Percentiles rank a stretch among this genome's conserved stretches.
Evolutionary conservation across 2,113 vertebrate species (phyloP).

Genomic region (Hippocampus barbouri): DNA sequence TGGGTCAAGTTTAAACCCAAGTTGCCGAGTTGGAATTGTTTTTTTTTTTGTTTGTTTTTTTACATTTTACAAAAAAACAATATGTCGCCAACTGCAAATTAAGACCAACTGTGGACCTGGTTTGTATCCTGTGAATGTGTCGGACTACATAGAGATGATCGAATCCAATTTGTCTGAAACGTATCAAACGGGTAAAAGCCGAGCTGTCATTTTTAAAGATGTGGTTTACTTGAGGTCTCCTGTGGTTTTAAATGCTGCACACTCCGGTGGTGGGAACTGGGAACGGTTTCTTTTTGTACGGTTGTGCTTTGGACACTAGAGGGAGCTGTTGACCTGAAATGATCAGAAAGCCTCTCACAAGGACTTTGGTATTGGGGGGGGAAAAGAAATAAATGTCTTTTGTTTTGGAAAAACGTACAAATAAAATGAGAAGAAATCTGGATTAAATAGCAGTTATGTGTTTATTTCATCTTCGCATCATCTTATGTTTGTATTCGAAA

Average conservation of each 20-base stretch:
- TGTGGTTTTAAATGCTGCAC: conserved; percentile 24
- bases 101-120: not conserved
- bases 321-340: conserved; percentile 55
- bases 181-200: not conserved
- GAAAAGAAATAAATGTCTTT: not conserved
- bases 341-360: conserved; percentile 20
- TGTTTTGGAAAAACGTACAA: conserved; percentile 10
- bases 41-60: not conserved
- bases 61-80: not conserved
- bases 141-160: not conserved
- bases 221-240: conserved; percentile 4
- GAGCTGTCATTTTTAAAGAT: not conserved
- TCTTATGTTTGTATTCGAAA: not conserved
- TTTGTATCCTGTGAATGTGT: conserved; percentile 7
- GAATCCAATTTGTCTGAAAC: conserved; percentile 15
- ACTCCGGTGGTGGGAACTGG: conserved; percentile 10
- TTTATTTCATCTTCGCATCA: conserved; percentile 23
- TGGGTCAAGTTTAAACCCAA: not conserved
- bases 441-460: not conserved
- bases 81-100: not conserved
- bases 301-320: conserved; percentile 53
- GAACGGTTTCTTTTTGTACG: not conserved
- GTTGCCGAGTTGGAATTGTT: not conserved
- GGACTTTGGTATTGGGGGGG: not conserved
- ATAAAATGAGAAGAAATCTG: conserved; percentile 13